Evolutionary conservation across 2,113 vertebrate species (phyloP), one percentile per base, ranked within the genome.

Genomic region (Rhinopomastus cyanomelas): DNA sequence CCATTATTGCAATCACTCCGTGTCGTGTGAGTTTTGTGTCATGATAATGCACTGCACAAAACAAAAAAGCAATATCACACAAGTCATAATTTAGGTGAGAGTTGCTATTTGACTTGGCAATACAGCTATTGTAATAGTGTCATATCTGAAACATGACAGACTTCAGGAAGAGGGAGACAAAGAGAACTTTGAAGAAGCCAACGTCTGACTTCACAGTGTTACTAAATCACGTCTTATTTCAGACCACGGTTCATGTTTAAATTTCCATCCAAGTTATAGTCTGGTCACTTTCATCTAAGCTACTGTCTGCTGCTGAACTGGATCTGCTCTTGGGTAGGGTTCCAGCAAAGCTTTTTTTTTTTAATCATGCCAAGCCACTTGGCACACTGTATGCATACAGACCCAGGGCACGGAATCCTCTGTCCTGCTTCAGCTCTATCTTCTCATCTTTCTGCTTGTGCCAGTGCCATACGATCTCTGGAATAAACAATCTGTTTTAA

Each of bases 191-290:
- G 81, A 91, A 90, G 36, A 29, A 49, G 46, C 60, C 85, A 88
- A 42, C n/a, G 73, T 81, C 64, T 92, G 69, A 94, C 96, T 96
- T 81, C 88, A 91, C 62, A 93, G 78, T 95, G 64, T 27, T 93
- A 65, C 60, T 96, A 95, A 96, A 90, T 94, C 92, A 89, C 57
- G 42, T 93, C 87, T 95, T 90, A 71, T 82, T 96, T 95, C 78
- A 82, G 82, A 94, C 77, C 57, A 86, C 79, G 73, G 37, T 68
- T 86, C 61, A 81, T 39, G 72, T 80, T 89, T 85, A 76, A 86
- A 65, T 85, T 96, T 95, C 82, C 82, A 73, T 95, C 78, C 61
- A 94, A 93, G 68, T 84, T 96, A 32, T 91, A 91, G 92, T 91
- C 90, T 81, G 69, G 84, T 87, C 86, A 67, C 57, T 95, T 85